Evolutionary conservation across 2,797 vertebrate species (phyloP).

Genomic region (Lerista edwardsae): DNA sequence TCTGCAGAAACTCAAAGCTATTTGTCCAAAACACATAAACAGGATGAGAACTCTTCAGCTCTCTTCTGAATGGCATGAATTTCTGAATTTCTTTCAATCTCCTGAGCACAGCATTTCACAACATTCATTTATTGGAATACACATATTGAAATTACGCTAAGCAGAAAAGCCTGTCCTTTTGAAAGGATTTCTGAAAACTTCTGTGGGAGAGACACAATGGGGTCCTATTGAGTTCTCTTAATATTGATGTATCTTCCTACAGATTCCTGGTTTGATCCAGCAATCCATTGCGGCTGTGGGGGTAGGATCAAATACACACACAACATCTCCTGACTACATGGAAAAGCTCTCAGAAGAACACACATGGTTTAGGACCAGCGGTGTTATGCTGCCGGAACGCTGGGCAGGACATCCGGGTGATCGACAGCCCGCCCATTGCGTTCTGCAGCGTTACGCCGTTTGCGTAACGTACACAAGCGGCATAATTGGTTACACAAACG

Average conservation of each 20-base stretch:
- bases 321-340: background rate
- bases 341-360: background rate
- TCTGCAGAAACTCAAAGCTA: too few species aligned
- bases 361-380: too few species aligned
- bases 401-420: too few species aligned
- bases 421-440: too few species aligned
- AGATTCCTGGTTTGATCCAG: background rate
- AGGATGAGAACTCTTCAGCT: too few species aligned
- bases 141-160: background rate
- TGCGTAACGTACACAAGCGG: too few species aligned
- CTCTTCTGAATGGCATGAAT: background rate
- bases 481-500: background rate
- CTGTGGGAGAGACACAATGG: background rate
- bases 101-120: background rate
- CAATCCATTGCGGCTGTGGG: background rate
- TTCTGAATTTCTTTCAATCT: background rate
- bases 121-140: background rate
- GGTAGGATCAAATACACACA: background rate
- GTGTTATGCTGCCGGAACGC: too few species aligned
- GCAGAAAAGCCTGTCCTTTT: background rate
- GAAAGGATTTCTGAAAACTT: background rate
- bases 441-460: too few species aligned
- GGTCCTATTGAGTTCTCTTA: background rate
- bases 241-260: background rate
- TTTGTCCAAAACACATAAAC: too few species aligned